phyloP scores from a whole-genome alignment of 1,140 invertebrate species.

The Drosophila ironensis region DNA sequence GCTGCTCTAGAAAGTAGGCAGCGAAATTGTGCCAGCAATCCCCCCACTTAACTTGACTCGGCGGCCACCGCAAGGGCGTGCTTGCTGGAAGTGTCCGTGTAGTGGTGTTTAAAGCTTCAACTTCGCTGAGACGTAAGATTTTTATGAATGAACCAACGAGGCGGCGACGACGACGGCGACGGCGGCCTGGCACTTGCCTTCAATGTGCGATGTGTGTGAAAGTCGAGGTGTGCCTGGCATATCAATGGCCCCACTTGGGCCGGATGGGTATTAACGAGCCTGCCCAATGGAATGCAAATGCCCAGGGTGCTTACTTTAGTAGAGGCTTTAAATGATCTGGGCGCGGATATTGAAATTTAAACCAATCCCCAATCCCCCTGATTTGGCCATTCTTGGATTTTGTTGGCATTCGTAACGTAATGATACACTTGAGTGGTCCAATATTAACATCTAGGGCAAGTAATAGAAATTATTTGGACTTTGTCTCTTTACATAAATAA shows the following conservation, averaged over 20 bases:
- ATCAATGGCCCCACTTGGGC: constrained; percentile 42
- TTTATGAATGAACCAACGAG: constrained; percentile 65
- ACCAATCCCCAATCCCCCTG: no score
- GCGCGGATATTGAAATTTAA: not conserved
- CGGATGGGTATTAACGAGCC: constrained; percentile 54
- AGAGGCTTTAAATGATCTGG: not conserved
- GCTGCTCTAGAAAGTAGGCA: constrained; percentile 60
- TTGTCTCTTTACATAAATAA: no score
- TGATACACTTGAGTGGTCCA: no score
- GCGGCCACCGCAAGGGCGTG: constrained; percentile 17
- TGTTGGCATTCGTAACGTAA: no score
- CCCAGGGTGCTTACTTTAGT: not conserved
- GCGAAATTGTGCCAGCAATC: constrained; percentile 42
- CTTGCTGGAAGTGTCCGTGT: constrained; percentile 2
- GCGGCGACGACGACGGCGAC: not conserved
- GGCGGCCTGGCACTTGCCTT: constrained; percentile 13
- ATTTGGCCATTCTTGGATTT: no score
- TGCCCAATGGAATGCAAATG: constrained; percentile 33
- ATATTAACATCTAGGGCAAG: no score
- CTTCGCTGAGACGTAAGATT: constrained; percentile 38
- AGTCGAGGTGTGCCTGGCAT: constrained; percentile 51
- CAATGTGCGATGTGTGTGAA: constrained; percentile 29
- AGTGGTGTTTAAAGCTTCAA: constrained; percentile 47
- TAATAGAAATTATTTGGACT: no score
- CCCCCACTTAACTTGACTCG: not conserved